Percentiles rank a stretch among this genome's conserved stretches.
phyloP scores from a whole-genome alignment of 92 coral and sea anemone species.

The Ricordea florida region DNA sequence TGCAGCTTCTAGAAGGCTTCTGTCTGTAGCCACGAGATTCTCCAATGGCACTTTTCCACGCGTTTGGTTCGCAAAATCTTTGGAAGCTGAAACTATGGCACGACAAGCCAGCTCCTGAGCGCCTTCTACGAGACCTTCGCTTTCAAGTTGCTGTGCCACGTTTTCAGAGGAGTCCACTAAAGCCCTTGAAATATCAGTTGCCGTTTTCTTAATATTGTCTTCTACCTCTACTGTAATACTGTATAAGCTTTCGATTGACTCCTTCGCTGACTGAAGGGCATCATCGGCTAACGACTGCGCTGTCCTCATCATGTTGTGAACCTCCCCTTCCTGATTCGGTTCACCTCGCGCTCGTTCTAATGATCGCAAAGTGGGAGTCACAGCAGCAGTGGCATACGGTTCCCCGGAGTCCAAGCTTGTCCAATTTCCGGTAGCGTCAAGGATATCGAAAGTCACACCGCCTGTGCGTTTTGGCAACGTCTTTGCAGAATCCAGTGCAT shows the following conservation, averaged over 20 bases:
- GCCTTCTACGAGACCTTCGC: conserved; percentile 8
- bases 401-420: too few species aligned
- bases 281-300: conserved; percentile 45
- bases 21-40: background rate
- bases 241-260: conserved; percentile 26
- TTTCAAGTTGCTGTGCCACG: background rate
- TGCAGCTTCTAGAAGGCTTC: conserved; percentile 7
- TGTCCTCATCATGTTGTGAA: conserved; percentile 24
- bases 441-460: background rate
- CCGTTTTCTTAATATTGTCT: background rate
- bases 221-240: conserved; percentile 3
- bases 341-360: too few species aligned
- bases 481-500: conserved; percentile 47
- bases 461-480: conserved; percentile 16
- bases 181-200: conserved; percentile 14
- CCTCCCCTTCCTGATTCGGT: background rate
- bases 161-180: conserved; percentile 24
- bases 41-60: background rate
- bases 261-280: conserved; percentile 39
- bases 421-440: too few species aligned
- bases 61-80: background rate
- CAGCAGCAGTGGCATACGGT: too few species aligned
- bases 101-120: conserved; percentile 49
- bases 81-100: conserved; percentile 45
- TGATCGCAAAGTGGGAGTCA: too few species aligned